phyloP scores from a whole-genome alignment of 2,888 invertebrate species.

The Chorisops tibialis region DNA sequence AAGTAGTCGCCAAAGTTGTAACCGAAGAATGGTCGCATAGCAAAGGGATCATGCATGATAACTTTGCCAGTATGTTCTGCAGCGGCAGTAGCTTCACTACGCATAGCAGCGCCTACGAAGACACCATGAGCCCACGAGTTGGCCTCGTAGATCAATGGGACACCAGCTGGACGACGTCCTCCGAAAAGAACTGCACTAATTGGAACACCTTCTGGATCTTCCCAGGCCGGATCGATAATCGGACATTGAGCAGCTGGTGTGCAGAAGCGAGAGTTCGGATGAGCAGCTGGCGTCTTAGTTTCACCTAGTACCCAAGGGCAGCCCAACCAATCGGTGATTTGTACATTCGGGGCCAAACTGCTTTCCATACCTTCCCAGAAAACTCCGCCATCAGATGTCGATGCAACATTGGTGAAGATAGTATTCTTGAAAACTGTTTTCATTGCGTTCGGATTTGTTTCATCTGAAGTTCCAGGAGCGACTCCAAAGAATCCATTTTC shows the following conservation, averaged over 20 bases:
- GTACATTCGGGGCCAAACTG: conserved; percentile 58
- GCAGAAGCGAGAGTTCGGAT: conserved; percentile 97
- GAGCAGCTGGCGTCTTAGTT: conserved; percentile 79
- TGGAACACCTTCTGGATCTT: conserved; percentile 89
- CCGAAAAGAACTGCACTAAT: conserved; percentile 96
- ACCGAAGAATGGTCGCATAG: conserved; percentile 99
- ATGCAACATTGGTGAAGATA: conserved; percentile 96
- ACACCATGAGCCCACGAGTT: conserved; percentile 95
- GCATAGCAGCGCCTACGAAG: conserved; percentile 90
- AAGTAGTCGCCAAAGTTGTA: conserved; percentile 98
- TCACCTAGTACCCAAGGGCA: conserved; percentile 66
- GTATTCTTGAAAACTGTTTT: conserved; percentile 86
- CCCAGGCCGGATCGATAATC: conserved; percentile 91
- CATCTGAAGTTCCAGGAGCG: conserved; percentile 87
- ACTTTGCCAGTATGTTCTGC: conserved; percentile 90
- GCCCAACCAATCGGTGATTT: conserved; percentile 81
- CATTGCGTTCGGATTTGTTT: conserved; percentile 98
- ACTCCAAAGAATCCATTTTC: conserved; percentile 99
- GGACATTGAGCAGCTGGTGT: conserved; percentile 94
- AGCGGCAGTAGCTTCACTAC: conserved; percentile 96
- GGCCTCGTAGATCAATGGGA: conserved; percentile 91
- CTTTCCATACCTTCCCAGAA: conserved; percentile 98
- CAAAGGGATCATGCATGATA: conserved; percentile 99
- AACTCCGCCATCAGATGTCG: conserved; percentile 92
- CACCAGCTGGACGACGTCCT: conserved; percentile 89